Conservation (phyloP, 2,113 vertebrate species). For the Dicrurus megarhynchus region DNA sequence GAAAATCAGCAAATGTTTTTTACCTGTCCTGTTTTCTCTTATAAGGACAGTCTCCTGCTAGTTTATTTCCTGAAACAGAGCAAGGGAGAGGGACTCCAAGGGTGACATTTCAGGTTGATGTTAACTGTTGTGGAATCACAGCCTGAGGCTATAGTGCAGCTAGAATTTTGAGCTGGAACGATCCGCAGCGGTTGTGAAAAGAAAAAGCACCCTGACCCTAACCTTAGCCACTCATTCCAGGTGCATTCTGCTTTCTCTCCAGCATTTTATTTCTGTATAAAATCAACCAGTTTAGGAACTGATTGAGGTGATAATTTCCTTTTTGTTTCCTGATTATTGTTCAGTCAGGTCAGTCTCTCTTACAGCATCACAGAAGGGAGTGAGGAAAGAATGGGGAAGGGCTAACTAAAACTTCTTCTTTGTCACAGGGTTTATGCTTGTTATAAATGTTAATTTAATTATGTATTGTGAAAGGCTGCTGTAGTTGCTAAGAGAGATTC, state of each 20-base stretch:
- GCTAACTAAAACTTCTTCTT: not conserved
- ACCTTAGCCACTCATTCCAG: not conserved
- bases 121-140: not conserved
- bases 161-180: not conserved
- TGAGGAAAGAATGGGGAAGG: not conserved
- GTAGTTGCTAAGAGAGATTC: conserved; percentile 20
- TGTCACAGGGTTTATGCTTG: not conserved
- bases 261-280: not conserved
- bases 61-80: not conserved
- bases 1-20: not conserved
- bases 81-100: not conserved
- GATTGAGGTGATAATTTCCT: not conserved
- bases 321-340: not conserved
- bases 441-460: conserved; percentile 32
- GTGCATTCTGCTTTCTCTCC: not conserved
- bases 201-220: not conserved
- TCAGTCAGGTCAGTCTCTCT: not conserved
- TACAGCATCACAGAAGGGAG: not conserved
- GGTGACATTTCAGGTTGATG: conserved; percentile 7
- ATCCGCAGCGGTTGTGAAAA: not conserved
- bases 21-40: not conserved
- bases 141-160: not conserved
- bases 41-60: not conserved
- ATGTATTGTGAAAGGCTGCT: not conserved
- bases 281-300: not conserved